Conservation (phyloP, 2,888 invertebrate genomes). For the Baccha elongata region DNA sequence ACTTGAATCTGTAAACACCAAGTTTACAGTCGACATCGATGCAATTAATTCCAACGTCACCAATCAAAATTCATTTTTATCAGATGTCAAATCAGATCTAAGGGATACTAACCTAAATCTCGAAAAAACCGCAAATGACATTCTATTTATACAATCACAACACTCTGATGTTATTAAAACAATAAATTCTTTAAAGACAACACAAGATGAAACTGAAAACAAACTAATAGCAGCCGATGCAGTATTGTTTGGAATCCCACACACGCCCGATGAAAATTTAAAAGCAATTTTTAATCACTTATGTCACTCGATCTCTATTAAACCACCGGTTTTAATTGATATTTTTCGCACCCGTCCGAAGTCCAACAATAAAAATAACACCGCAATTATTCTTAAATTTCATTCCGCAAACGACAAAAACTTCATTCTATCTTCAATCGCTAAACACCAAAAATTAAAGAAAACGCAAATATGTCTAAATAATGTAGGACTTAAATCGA, state of each 20-base stretch:
- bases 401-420: neutral
- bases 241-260: constrained; percentile 6
- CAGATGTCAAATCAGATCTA: neutral
- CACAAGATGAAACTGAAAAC: neutral
- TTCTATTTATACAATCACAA: neutral
- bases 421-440: neutral
- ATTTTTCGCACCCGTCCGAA: constrained; percentile 7
- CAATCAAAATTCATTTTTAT: neutral
- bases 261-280: constrained; percentile 4
- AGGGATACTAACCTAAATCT: neutral
- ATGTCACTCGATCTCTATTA: neutral
- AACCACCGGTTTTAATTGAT: neutral
- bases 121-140: neutral
- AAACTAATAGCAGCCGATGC: constrained; percentile 1
- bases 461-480: neutral
- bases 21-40: neutral
- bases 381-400: constrained; percentile 1
- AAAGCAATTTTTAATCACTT: neutral
- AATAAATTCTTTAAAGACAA: neutral
- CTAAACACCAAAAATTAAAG: neutral
- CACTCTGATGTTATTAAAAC: neutral
- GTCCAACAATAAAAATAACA: neutral
- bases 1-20: neutral
- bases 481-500: neutral
- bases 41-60: neutral